phyloP scores from a whole-genome alignment of 2,113 vertebrate species.

The Crocuta crocuta region DNA sequence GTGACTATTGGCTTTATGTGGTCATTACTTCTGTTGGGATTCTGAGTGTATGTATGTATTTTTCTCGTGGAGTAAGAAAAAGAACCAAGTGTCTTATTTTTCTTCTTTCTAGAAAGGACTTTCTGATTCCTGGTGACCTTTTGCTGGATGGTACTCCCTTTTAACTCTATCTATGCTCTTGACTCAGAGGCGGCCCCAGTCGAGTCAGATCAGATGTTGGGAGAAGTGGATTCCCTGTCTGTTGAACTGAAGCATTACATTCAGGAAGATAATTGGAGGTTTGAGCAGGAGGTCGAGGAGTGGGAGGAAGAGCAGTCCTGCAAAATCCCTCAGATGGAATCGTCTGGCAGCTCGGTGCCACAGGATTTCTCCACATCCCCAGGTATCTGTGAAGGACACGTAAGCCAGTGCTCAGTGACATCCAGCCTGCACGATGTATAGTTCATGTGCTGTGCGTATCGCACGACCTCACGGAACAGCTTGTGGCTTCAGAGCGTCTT shows the following conservation, averaged over 20 bases:
- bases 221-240: constrained; percentile 90
- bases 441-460: neutral
- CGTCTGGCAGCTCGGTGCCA: constrained; percentile 28
- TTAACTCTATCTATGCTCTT: neutral
- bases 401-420: accelerated
- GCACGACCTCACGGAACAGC: neutral
- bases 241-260: constrained; percentile 91
- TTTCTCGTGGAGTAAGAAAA: neutral
- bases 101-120: neutral
- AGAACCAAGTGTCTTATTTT: neutral
- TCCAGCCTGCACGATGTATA: accelerated
- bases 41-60: neutral
- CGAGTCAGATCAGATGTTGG: constrained; percentile 84
- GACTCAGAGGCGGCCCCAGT: constrained; percentile 11
- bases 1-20: neutral
- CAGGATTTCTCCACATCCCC: constrained; percentile 81
- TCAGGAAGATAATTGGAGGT: constrained; percentile 94
- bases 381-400: constrained; percentile 67
- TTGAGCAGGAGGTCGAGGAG: constrained; percentile 95
- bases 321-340: constrained; percentile 91
- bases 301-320: constrained; percentile 95
- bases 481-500: neutral
- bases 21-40: neutral
- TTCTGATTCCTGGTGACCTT: neutral
- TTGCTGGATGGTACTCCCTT: neutral